Evolutionary conservation across 2,888 invertebrate genomes (phyloP), one percentile per base, ranked within the genome.

Genomic region (Enchytraeus crypticus): DNA sequence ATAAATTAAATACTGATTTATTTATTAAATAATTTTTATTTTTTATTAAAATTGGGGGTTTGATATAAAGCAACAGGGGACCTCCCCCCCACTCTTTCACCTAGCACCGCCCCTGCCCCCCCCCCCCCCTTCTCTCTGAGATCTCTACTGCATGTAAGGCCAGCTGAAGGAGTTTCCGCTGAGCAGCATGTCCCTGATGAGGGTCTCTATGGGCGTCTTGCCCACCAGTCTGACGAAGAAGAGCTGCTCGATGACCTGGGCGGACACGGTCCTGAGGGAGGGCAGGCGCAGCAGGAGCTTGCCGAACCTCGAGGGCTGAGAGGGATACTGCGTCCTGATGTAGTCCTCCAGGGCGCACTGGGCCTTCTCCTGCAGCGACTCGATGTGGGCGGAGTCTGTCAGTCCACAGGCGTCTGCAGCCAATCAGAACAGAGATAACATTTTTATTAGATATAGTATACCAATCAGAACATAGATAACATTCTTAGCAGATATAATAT

Each of bases 301-400:
- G 67, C 96, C 96, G 81, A 96, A 96, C 73, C 96, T 84, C 63
- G 92, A 92, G 58, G 92, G 93, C 77, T 96, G 95, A 82, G 92
- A 93, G 64, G 95, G 93, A 82, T 97, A 96, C 81, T 96, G 95
- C 68, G 90, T 90, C 72, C 93, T 83, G 79, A 95, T 96, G 84
- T 97, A 97, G 79, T 97, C 97, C 79, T 97, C 96, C 69, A 97
- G 84, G 34, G 96, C 96, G 81, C 93, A 93, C 80, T 96, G 96
- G 21, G 95, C 92, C 81, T 96, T 96, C 79, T 96, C 96, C 81
- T 96, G 96, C 67, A 96, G 85, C 71, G 90, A 88, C 81, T 96
- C 96, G 82, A 97, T 92, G 82, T 95, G 92, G 57, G 88, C 87
- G 58, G 90, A 88, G 83, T 96, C 95, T 69, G 92, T 91, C 69